These are phyloP conservation scores for Xerus rutilus DNA, from an alignment of 2,797 vertebrate genomes.

Conservation along the genomic window DNA sequence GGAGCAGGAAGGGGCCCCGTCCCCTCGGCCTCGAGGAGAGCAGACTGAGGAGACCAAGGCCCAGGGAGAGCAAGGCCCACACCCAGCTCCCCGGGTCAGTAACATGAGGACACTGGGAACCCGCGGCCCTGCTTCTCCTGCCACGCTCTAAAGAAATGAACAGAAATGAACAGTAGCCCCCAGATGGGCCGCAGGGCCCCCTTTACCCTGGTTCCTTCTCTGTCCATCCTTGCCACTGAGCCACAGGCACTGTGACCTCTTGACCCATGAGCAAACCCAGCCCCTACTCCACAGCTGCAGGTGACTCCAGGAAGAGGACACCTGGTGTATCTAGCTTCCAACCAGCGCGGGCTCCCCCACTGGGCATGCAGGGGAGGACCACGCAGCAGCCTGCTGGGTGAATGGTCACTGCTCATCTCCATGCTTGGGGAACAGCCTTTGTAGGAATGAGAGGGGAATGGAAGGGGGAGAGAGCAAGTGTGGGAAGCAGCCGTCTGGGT, in stretches of 20 bases:
- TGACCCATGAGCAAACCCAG: background rate
- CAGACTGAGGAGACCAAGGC: background rate
- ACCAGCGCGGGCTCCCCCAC: background rate
- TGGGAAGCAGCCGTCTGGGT: accelerated
- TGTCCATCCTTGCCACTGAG: accelerated
- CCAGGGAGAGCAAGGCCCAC: background rate
- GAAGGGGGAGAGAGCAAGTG: accelerated
- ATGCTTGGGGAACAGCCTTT: background rate
- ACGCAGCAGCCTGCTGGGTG: background rate
- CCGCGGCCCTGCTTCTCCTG: background rate
- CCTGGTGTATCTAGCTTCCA: background rate
- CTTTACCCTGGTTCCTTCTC: accelerated
- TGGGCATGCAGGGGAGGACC: accelerated
- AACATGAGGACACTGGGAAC: accelerated
- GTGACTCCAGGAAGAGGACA: background rate
- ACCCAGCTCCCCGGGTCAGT: accelerated
- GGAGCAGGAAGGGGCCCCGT: accelerated
- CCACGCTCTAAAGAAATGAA: background rate
- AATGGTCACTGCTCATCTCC: background rate
- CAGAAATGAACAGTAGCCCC: accelerated
- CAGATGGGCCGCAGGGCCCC: background rate
- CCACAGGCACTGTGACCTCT: background rate
- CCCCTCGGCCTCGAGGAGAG: too few species aligned
- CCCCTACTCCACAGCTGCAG: background rate
- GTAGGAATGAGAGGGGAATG: background rate